Base-by-base conservation (phyloP, 1,140 invertebrate species). In the Linepithema humile region DNA sequence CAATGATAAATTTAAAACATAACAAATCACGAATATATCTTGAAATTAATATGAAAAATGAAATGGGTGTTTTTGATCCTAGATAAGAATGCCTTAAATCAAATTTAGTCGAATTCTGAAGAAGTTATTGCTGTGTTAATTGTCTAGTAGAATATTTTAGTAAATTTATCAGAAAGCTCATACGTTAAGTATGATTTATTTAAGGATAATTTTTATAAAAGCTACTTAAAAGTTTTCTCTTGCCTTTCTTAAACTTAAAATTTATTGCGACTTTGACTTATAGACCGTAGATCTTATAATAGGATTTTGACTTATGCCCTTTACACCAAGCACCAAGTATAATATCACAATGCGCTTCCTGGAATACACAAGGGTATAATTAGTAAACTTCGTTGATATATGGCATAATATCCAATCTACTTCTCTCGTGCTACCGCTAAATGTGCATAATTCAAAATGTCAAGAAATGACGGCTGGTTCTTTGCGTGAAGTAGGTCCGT, bases 331-430 rank as follows among this genome's bases (percentile, higher is more conserved):
- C 40, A 29, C 38, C 72, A 20, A 62, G 73, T n/a, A 65, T 60
- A 29, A 74, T 65, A 77, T 77, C 62, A 64, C 73, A 75, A 75
- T 75, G 57, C 73, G 40, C 73, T 77, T 77, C 40, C 59, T 48
- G 35, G 73, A 77, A 77, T 77, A 48, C 59, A 65, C 40, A 77
- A 64, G 73, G 73, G 40, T 64, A 50, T 48, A 77, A 77, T 77
- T 77, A 65, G 59, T 77, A 77, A 77, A 77, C 73, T 77, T 77
- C 29, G 40, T 77, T 77, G 73, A 77, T 77, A 64, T 62, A 75
- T 75, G 73, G 73, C 40, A 64, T 50, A 65, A 77, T 65, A 77
- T 65, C 59, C 59, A 77, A 64, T 77, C 40, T 77, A 65, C 40
- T 77, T 77, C 40, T 77, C 73, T 65, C 29, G 20, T 77, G 43